Evolutionary conservation across 2,888 invertebrate species (phyloP), one percentile per base, ranked within the genome.

Genomic region (Plagodis dolabraria): DNA sequence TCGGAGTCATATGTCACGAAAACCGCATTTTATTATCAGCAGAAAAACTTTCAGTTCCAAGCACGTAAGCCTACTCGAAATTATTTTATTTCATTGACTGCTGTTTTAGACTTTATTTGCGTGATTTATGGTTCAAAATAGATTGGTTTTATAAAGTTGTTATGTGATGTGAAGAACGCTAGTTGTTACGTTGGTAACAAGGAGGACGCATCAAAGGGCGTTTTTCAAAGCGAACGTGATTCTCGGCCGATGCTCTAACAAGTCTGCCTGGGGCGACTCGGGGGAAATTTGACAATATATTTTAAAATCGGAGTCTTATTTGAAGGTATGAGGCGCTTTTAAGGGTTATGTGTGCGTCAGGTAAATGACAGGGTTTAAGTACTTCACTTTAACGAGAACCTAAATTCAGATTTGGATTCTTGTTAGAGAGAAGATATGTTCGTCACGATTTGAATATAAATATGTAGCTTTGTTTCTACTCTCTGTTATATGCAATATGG

Each of bases 201-300:
- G 80, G 77, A 80, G 76, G 79, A 76, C 77, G 82, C 82, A 80
- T 87, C 86, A 88, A 88, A 88, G 85, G 82, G 80, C 79, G 77
- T 81, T 83, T 86, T 84, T 84, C 84, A 84, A 60, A 85, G 85
- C 74, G 86, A 82, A 86, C 87, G 86, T 89, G 88, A 87, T 86
- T 84, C 83, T 80, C 79, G 80, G 77, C 83, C 83, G 80, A 83
- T 85, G 83, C 79, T 79, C 76, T 85, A 83, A 86, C 85, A 82
- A 86, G 82, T 79, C 75, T 73, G 75, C 79, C 75, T 64, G 68
- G 71, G 81, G 79, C 74, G 69, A 71, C 70, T 72, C 63, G 69
- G 71, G 74, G 75, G 71, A 72, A 75, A 76, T 75, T 75, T 69
- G 72, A 75, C 77, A 75, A 73, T 73, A 73, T 75, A 80, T 75